Conservation (phyloP, 2,797 vertebrate species). For the Danionella dracula region DNA sequence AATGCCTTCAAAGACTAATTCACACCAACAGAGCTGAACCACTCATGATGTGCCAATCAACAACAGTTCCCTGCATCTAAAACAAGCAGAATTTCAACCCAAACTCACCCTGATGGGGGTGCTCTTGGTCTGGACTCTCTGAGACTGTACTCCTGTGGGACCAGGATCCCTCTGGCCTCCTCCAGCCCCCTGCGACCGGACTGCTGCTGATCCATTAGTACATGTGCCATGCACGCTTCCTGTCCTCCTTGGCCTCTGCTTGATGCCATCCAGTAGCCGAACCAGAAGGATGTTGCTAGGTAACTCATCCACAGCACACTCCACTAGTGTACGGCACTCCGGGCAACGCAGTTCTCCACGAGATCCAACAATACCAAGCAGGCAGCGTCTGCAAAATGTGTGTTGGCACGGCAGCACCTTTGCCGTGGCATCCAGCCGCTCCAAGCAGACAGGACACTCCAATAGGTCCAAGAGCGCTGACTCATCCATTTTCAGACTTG, state of each 20-base stretch:
- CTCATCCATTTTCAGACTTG: slow-evolving; percentile 84
- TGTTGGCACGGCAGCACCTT: slow-evolving; percentile 98
- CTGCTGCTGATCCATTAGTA: slow-evolving; percentile 49
- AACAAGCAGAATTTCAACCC: background rate
- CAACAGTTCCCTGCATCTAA: background rate
- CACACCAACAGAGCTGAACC: background rate
- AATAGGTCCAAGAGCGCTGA: slow-evolving; percentile 92
- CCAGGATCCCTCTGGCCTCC: slow-evolving; percentile 72
- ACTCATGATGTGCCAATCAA: background rate
- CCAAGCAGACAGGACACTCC: slow-evolving; percentile 96
- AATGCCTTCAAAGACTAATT: background rate
- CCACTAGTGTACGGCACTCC: slow-evolving; percentile 92
- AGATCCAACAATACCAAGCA: slow-evolving; percentile 90
- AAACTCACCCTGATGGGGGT: slow-evolving; percentile 88
- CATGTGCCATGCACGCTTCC: slow-evolving; percentile 50
- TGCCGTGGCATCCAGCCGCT: slow-evolving; percentile 91
- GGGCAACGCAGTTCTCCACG: slow-evolving; percentile 93
- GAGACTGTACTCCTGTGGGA: slow-evolving; percentile 73
- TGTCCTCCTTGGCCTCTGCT: slow-evolving; percentile 86
- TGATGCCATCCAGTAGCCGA: slow-evolving; percentile 94
- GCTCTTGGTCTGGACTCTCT: slow-evolving; percentile 85
- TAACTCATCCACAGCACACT: slow-evolving; percentile 89
- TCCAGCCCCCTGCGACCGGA: slow-evolving; percentile 59
- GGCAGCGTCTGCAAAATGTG: slow-evolving; percentile 94
- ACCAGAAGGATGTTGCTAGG: slow-evolving; percentile 97